phyloP scores from a whole-genome alignment of 2,888 invertebrate species.

The Archips crataeganus region DNA sequence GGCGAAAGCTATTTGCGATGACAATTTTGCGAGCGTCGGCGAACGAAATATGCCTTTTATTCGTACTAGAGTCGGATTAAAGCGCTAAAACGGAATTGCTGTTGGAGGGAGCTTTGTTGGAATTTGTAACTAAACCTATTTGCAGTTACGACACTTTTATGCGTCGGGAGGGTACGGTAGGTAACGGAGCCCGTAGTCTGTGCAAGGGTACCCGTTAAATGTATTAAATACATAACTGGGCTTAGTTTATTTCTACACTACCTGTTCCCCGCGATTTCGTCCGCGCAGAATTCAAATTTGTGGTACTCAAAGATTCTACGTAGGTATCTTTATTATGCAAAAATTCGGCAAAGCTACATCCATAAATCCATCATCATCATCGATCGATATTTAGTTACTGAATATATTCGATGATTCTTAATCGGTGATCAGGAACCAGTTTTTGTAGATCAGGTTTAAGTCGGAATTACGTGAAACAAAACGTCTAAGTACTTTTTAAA shows the following conservation, averaged over 20 bases:
- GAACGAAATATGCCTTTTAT: slow-evolving; percentile 86
- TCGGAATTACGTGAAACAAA: too few species aligned
- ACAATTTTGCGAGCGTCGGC: slow-evolving; percentile 84
- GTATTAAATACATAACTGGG: not conserved
- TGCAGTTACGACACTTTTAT: slow-evolving; percentile 45
- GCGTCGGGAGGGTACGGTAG: not conserved
- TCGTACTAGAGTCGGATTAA: slow-evolving; percentile 82
- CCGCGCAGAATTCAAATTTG: too few species aligned
- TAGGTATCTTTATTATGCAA: too few species aligned
- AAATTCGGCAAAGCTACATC: too few species aligned
- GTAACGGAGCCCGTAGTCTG: not conserved
- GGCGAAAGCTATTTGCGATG: slow-evolving; percentile 86
- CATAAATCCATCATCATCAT: too few species aligned
- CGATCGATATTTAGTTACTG: too few species aligned
- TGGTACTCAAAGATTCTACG: too few species aligned
- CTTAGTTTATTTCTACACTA: not conserved
- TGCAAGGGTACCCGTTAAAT: not conserved
- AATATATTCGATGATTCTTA: too few species aligned
- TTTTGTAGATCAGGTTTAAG: too few species aligned
- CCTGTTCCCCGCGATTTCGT: too few species aligned
- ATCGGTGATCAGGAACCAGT: too few species aligned
- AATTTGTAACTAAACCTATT: slow-evolving; percentile 73
- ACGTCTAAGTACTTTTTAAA: too few species aligned
- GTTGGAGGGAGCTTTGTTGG: slow-evolving; percentile 76
- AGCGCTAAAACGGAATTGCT: slow-evolving; percentile 84